Evolutionary conservation across 2,797 vertebrate genomes (phyloP).

Genomic region (Carcharodon carcharias): DNA sequence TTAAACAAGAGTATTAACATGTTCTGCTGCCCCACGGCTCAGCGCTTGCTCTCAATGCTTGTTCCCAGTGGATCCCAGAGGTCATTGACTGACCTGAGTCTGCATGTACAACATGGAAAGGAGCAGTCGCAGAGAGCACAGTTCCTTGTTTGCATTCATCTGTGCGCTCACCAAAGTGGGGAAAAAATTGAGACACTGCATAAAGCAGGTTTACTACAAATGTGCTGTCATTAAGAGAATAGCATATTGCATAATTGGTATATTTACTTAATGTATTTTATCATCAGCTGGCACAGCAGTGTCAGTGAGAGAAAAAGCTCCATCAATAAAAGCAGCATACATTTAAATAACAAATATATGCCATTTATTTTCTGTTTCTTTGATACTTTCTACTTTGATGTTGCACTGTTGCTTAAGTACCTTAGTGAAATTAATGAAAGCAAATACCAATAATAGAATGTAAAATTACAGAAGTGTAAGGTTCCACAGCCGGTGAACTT

Average conservation of each 20-base stretch:
- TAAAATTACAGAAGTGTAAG: not conserved
- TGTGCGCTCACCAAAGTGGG: conserved; percentile 7
- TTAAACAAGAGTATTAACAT: conserved; percentile 63
- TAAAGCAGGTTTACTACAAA: conserved; percentile 31
- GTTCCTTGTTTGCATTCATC: conserved; percentile 33
- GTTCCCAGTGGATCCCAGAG: conserved; percentile 52
- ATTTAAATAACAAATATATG: conserved; percentile 5
- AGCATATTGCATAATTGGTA: conserved; percentile 18
- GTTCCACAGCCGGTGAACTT: not conserved
- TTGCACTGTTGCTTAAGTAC: not conserved
- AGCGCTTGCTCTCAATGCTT: conserved; percentile 42
- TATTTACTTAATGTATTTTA: not conserved
- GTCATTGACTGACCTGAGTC: conserved; percentile 65
- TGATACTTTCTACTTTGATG: not conserved
- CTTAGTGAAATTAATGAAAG: not conserved
- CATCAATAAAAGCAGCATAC: conserved; percentile 13
- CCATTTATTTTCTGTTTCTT: not conserved
- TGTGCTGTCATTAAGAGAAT: conserved; percentile 30
- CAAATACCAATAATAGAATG: not conserved
- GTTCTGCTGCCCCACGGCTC: conserved; percentile 67
- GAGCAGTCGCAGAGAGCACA: conserved; percentile 10
- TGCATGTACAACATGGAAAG: conserved; percentile 44
- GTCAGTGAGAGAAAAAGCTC: not conserved
- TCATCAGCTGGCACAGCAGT: conserved; percentile 11
- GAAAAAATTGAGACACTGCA: not conserved